A percentile compares a stretch with the other conserved stretches of the same genome.
phyloP scores from a whole-genome alignment of 2,888 invertebrate genomes.

The Lobophora halterata region DNA sequence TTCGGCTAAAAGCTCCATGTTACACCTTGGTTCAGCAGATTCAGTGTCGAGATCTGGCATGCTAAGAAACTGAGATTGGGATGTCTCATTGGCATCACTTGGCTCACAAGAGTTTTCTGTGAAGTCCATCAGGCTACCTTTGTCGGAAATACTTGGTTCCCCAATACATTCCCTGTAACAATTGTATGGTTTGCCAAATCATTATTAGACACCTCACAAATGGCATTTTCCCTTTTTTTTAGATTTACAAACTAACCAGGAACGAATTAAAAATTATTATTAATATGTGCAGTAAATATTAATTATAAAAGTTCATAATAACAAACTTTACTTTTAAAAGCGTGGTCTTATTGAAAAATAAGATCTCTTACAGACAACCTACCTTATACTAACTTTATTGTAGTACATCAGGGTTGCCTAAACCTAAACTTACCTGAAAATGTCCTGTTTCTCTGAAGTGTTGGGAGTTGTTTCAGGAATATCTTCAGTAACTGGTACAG shows the following conservation, averaged over 20 bases:
- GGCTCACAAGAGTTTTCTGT: constrained; percentile 53
- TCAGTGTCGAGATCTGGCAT: constrained; percentile 67
- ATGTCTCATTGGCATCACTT: constrained; percentile 52
- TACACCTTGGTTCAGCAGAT: constrained; percentile 43
- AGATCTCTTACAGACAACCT: too few species aligned
- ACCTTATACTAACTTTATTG: too few species aligned
- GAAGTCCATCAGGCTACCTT: constrained; percentile 53
- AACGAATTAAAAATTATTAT: too few species aligned
- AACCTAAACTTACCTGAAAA: constrained; percentile 22
- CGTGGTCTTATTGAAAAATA: too few species aligned
- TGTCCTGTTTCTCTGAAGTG: constrained; percentile 12
- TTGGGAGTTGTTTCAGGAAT: constrained; percentile 1
- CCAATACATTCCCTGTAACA: constrained; percentile 54
- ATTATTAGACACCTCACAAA: too few species aligned
- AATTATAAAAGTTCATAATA: too few species aligned
- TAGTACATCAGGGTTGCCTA: not conserved
- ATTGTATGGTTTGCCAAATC: too few species aligned
- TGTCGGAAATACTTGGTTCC: too few species aligned
- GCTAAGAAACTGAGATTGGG: constrained; percentile 56
- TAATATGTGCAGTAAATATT: too few species aligned
- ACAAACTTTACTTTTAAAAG: too few species aligned
- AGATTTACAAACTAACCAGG: too few species aligned
- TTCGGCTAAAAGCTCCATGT: constrained; percentile 61
- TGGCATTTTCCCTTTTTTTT: too few species aligned
- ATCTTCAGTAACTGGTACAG: constrained; percentile 8